Conservation (phyloP, 2,888 invertebrate species). For the Drosophila mayaguana region DNA sequence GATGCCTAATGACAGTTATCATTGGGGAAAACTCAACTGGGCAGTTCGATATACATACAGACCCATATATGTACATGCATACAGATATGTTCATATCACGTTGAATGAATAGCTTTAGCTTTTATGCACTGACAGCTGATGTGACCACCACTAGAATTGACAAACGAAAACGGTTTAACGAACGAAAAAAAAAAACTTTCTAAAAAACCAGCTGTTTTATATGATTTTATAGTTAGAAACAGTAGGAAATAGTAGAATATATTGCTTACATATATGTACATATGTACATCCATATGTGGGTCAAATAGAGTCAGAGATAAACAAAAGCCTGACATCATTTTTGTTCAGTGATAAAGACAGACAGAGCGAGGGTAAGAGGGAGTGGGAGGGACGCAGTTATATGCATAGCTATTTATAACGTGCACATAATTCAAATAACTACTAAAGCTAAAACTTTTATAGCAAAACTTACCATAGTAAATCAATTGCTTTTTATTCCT, state of each 20-base stretch:
- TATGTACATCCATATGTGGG: not conserved
- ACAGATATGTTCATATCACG: not conserved
- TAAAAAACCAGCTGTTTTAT: slow-evolving; percentile 22
- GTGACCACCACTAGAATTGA: slow-evolving; percentile 28
- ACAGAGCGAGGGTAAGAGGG: not conserved
- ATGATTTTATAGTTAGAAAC: slow-evolving; percentile 10
- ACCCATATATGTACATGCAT: not conserved
- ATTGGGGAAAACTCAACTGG: slow-evolving; percentile 47
- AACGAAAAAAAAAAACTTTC: slow-evolving; percentile 37
- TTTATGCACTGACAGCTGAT: slow-evolving; percentile 48
- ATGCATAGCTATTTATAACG: slow-evolving; percentile 2
- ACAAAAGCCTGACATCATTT: slow-evolving; percentile 1
- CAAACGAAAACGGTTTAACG: slow-evolving; percentile 4
- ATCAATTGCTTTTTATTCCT: not conserved
- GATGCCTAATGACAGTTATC: slow-evolving; percentile 46
- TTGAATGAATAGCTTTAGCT: slow-evolving; percentile 35
- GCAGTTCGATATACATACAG: slow-evolving; percentile 3
- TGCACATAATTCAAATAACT: not conserved
- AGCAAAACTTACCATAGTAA: slow-evolving; percentile 7
- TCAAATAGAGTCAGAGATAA: slow-evolving; percentile 10
- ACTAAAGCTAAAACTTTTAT: not conserved
- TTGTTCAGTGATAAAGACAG: not conserved
- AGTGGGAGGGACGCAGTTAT: not conserved
- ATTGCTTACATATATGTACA: not conserved
- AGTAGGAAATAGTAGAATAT: slow-evolving; percentile 39